Percentiles rank a stretch among this genome's conserved stretches.
Evolutionary conservation across 2,797 vertebrate species (phyloP).

Genomic region (Falco concolor): DNA sequence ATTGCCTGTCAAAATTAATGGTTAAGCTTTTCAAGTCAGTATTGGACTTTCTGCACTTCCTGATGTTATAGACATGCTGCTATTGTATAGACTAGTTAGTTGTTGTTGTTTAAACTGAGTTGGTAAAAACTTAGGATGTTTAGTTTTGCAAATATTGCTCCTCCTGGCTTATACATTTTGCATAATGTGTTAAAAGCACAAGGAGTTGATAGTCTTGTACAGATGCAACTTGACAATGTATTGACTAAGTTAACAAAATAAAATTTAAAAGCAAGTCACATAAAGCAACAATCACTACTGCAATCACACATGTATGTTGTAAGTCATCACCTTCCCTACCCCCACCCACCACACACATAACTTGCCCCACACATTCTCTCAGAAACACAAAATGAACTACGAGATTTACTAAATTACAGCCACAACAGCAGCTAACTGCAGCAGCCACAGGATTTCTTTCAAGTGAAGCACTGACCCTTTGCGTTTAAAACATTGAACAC

Average conservation of each 20-base stretch:
- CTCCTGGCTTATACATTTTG: constrained; percentile 64
- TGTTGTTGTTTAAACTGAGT: constrained; percentile 42
- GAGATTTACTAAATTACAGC: constrained; percentile 73
- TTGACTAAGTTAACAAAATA: constrained; percentile 60
- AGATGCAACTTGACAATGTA: constrained; percentile 51
- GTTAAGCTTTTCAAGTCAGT: constrained; percentile 53
- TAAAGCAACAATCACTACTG: constrained; percentile 75
- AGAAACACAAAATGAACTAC: constrained; percentile 77
- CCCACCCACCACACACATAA: constrained; percentile 62
- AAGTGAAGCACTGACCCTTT: constrained; percentile 57
- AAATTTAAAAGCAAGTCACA: constrained; percentile 73
- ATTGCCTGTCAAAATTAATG: constrained; percentile 47
- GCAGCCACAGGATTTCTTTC: constrained; percentile 77
- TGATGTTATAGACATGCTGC: constrained; percentile 57
- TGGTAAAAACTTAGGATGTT: constrained; percentile 59
- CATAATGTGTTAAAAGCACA: constrained; percentile 55
- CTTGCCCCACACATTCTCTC: constrained; percentile 75
- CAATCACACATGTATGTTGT: constrained; percentile 68
- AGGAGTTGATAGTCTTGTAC: constrained; percentile 56
- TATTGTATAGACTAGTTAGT: constrained; percentile 46
- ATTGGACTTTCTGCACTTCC: constrained; percentile 46
- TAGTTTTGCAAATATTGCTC: constrained; percentile 65
- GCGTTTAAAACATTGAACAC: constrained; percentile 45
- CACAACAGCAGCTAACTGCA: constrained; percentile 78
- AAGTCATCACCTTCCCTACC: constrained; percentile 49